phyloP scores from a whole-genome alignment of 2,888 invertebrate species.

The Luffia ferchaultella region DNA sequence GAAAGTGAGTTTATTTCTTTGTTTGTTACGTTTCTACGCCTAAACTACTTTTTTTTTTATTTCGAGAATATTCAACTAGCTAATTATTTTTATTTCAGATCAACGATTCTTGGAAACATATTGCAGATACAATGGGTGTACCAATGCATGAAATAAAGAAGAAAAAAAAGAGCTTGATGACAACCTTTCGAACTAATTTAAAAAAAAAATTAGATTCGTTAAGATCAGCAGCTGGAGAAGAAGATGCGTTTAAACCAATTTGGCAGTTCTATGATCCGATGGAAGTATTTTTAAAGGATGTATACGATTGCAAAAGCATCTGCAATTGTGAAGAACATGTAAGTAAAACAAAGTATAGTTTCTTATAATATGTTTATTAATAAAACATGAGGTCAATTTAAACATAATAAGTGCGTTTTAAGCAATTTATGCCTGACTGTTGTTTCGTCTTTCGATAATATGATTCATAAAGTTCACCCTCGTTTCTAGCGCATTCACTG shows the following conservation, averaged over 20 bases:
- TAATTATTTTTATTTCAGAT: background rate
- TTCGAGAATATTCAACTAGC: background rate
- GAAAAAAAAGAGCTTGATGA: background rate
- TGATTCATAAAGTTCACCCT: background rate
- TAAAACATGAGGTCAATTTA: background rate
- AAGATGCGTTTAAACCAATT: background rate
- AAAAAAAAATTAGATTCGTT: background rate
- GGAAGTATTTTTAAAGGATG: background rate
- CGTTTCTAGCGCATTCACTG: background rate
- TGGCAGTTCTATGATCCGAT: background rate
- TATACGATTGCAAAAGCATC: background rate
- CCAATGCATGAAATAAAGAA: background rate
- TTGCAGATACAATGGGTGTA: background rate
- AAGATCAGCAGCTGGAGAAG: background rate
- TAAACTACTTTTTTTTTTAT: background rate
- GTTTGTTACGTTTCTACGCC: background rate
- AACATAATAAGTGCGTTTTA: background rate
- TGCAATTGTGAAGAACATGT: background rate
- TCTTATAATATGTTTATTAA: background rate
- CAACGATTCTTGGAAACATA: background rate
- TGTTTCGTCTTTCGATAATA: background rate
- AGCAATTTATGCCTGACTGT: background rate
- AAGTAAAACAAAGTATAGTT: background rate
- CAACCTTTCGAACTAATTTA: background rate
- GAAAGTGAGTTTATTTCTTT: background rate